Evolutionary conservation across 2,888 invertebrate genomes (phyloP).

Genomic region (Lycophotia porphyrea): DNA sequence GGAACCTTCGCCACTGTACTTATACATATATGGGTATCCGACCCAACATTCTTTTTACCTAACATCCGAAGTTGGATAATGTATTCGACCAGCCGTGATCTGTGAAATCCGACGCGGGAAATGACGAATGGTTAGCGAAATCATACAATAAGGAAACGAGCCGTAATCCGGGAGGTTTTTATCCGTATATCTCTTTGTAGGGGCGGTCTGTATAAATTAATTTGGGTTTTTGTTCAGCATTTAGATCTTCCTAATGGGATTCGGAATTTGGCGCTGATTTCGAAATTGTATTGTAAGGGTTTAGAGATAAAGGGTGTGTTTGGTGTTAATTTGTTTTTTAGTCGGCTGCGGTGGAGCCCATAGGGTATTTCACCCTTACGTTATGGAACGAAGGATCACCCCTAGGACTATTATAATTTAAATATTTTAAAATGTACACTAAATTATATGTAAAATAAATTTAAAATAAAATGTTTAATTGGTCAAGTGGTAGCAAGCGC

Average conservation of each 20-base stretch:
- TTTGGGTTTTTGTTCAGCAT: conserved; percentile 65
- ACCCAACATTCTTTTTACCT: conserved; percentile 71
- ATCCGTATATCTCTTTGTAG: conserved; percentile 65
- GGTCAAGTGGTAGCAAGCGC: too few species aligned
- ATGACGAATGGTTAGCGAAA: conserved; percentile 81
- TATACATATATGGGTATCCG: neutral
- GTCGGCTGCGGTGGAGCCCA: neutral
- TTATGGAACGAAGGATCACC: neutral
- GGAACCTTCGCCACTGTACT: too few species aligned
- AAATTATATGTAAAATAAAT: too few species aligned
- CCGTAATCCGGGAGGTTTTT: conserved; percentile 64
- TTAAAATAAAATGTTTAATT: too few species aligned
- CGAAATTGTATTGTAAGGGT: conserved; percentile 53
- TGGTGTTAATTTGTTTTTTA: conserved; percentile 48
- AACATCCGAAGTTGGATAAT: conserved; percentile 74
- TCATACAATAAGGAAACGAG: conserved; percentile 81
- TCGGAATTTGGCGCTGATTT: conserved; percentile 46
- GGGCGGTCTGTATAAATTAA: conserved; percentile 67
- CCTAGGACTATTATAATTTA: too few species aligned
- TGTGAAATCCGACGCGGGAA: conserved; percentile 71
- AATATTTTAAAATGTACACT: too few species aligned
- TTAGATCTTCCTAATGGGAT: conserved; percentile 54
- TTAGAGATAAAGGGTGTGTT: conserved; percentile 23
- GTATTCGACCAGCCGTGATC: conserved; percentile 77
- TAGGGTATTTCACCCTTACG: neutral